Conservation (phyloP, 2,797 vertebrate species). For the Platalea minor region DNA sequence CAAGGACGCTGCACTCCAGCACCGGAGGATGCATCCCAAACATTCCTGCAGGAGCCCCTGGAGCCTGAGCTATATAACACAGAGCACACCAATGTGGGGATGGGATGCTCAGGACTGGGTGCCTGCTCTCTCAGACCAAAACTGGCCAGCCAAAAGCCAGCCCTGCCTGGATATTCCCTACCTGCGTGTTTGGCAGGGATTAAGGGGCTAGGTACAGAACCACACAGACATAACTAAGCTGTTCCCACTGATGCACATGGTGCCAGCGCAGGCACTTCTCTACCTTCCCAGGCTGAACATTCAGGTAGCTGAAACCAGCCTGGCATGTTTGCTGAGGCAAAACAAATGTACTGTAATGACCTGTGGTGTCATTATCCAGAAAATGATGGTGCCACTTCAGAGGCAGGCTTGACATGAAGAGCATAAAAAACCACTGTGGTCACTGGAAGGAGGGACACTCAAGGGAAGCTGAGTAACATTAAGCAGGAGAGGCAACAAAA, state of each 20-base stretch:
- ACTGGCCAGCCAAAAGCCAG: background rate
- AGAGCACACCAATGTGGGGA: accelerated
- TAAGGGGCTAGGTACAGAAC: background rate
- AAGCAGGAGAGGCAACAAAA: background rate
- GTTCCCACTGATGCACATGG: background rate
- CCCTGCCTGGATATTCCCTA: background rate
- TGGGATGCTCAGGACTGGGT: background rate
- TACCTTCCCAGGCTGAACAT: background rate
- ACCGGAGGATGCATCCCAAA: background rate
- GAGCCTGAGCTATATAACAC: background rate
- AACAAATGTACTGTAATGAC: background rate
- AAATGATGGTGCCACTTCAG: background rate
- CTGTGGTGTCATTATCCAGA: background rate
- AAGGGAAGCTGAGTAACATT: background rate
- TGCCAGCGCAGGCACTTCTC: background rate
- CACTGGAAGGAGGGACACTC: background rate
- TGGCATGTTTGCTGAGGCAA: background rate
- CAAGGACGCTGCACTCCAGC: background rate
- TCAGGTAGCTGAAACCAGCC: background rate
- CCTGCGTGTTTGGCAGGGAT: background rate
- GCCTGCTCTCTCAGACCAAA: background rate
- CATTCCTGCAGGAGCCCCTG: background rate
- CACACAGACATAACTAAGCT: background rate
- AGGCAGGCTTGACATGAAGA: background rate
- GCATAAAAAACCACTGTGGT: background rate